Percentiles rank a stretch among this genome's conserved stretches.
These are phyloP conservation scores for Drosophila asahinai DNA, from an alignment of 1,140 invertebrate genomes.

Conservation along the genomic window DNA sequence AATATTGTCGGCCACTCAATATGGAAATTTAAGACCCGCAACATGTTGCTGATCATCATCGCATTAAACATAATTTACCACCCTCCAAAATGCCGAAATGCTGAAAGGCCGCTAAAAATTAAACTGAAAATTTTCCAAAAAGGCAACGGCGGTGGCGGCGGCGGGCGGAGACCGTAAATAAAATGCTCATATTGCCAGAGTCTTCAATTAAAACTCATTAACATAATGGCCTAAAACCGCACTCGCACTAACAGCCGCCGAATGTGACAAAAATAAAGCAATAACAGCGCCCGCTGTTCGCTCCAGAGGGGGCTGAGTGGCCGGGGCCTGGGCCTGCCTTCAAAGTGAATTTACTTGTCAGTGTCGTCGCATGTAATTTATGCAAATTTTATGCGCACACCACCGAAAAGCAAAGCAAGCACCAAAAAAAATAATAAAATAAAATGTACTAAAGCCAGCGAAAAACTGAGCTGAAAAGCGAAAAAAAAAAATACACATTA, in stretches of 20 bases:
- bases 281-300: background rate
- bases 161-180: slow-evolving; percentile 21
- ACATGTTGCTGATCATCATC: slow-evolving; percentile 28
- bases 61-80: background rate
- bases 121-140: slow-evolving; percentile 22
- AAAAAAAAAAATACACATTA: slow-evolving; percentile 19
- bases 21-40: slow-evolving; percentile 30
- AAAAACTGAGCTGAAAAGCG: slow-evolving; percentile 26
- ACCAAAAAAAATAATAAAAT: slow-evolving; percentile 25
- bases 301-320: background rate
- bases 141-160: background rate
- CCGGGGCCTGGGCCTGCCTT: slow-evolving; percentile 18
- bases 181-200: slow-evolving; percentile 43
- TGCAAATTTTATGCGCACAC: slow-evolving; percentile 78
- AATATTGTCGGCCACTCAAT: slow-evolving; percentile 2
- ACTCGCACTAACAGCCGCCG: slow-evolving; percentile 29
- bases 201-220: slow-evolving; percentile 74
- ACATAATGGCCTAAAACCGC: slow-evolving; percentile 66
- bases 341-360: slow-evolving; percentile 53
- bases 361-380: slow-evolving; percentile 68
- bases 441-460: slow-evolving; percentile 43
- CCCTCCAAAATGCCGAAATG: slow-evolving; percentile 8
- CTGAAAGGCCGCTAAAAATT: slow-evolving; percentile 17
- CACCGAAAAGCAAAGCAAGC: slow-evolving; percentile 55
- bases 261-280: slow-evolving; percentile 48